These are phyloP conservation scores for Phlogophora meticulosa DNA, from an alignment of 2,888 invertebrate genomes.

Conservation along the genomic window DNA sequence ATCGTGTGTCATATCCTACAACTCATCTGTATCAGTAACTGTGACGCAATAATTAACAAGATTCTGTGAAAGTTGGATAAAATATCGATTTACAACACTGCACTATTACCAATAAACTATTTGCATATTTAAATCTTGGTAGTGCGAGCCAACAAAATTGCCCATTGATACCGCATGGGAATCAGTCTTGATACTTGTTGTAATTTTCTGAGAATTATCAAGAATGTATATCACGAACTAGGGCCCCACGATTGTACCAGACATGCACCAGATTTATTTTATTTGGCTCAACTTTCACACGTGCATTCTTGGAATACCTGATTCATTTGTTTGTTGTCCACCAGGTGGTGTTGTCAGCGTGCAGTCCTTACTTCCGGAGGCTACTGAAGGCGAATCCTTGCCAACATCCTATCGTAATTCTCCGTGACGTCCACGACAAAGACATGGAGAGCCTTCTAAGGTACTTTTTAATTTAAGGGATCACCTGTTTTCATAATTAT, in stretches of 20 bases:
- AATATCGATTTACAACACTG: slow-evolving; percentile 30
- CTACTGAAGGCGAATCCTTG: slow-evolving; percentile 97
- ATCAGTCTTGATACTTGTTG: slow-evolving; percentile 38
- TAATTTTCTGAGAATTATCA: slow-evolving; percentile 41
- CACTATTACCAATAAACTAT: slow-evolving; percentile 49
- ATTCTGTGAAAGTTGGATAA: slow-evolving; percentile 24
- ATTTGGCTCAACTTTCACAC: slow-evolving; percentile 34
- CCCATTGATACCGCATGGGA: slow-evolving; percentile 34
- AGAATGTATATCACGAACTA: slow-evolving; percentile 42
- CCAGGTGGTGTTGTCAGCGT: slow-evolving; percentile 95
- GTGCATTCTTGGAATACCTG: slow-evolving; percentile 21
- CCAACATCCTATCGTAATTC: slow-evolving; percentile 97
- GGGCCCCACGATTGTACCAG: slow-evolving; percentile 19
- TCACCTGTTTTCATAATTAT: neutral
- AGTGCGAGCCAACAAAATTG: slow-evolving; percentile 39
- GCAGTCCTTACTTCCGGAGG: slow-evolving; percentile 97
- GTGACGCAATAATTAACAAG: slow-evolving; percentile 3
- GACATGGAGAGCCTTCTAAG: slow-evolving; percentile 96
- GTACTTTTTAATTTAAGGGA: slow-evolving; percentile 74
- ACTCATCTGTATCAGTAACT: neutral
- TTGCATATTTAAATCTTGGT: slow-evolving; percentile 52
- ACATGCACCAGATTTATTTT: slow-evolving; percentile 34
- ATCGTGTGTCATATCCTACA: too few species aligned
- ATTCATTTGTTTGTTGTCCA: slow-evolving; percentile 24
- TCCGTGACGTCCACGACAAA: slow-evolving; percentile 96